Evolutionary conservation across 1,140 invertebrate species (phyloP).

Genomic region (Mya arenaria): DNA sequence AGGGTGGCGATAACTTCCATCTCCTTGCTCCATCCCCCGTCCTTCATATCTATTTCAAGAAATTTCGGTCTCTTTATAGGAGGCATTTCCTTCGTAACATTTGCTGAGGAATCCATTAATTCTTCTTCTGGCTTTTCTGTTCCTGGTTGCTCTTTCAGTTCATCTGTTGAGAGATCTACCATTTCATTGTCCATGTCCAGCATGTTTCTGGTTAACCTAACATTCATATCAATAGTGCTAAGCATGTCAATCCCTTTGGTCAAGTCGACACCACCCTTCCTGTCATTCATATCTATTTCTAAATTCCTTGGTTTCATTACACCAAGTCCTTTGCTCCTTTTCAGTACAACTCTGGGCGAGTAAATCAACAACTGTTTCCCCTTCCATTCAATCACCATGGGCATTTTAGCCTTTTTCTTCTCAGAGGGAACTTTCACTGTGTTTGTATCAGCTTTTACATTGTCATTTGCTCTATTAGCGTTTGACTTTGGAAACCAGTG

Average conservation of each 20-base stretch:
- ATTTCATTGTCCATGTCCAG: conserved; percentile 8
- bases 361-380: conserved; percentile 40
- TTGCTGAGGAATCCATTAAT: background rate
- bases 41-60: background rate
- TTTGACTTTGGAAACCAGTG: background rate
- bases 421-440: background rate
- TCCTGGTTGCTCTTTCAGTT: background rate
- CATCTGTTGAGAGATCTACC: background rate
- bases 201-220: conserved; percentile 38
- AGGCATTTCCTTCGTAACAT: background rate
- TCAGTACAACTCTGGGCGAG: conserved; percentile 24
- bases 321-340: background rate
- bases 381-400: conserved; percentile 38
- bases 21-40: background rate
- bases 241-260: conserved; percentile 23
- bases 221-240: conserved; percentile 12
- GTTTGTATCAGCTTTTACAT: background rate
- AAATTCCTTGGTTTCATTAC: conserved; percentile 9
- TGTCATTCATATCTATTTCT: conserved; percentile 49
- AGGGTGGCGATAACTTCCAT: background rate
- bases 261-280: background rate
- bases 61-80: background rate
- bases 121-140: background rate
- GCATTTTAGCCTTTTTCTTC: conserved; percentile 7
- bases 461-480: background rate